Percentiles rank a stretch among this genome's conserved stretches.
Conservation (phyloP, 2,113 vertebrate species). For the Aplodontia rufa region DNA sequence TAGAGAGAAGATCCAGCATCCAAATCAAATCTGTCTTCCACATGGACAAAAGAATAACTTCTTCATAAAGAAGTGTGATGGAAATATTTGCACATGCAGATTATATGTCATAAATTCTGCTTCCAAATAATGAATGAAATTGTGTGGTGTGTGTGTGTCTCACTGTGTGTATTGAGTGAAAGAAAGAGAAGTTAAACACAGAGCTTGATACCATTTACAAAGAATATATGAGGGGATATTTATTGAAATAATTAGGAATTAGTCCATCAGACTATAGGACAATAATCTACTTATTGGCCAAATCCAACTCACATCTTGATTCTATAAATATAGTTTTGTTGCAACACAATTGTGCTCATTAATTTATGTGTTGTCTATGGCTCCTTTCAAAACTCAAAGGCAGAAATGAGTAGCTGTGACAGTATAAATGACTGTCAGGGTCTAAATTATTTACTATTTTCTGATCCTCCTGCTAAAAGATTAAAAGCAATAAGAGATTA, state of each 20-base stretch:
- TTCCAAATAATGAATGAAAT: not conserved
- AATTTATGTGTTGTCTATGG: not conserved
- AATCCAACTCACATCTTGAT: not conserved
- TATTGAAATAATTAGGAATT: not conserved
- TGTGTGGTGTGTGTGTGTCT: not conserved
- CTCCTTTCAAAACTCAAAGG: not conserved
- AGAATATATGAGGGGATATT: not conserved
- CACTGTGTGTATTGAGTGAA: too few relatives aligned
- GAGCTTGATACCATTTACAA: not conserved
- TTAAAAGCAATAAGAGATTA: not conserved
- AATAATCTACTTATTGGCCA: not conserved
- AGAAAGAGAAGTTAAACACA: not conserved
- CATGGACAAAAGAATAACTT: not conserved
- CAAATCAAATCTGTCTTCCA: not conserved
- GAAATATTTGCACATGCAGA: not conserved
- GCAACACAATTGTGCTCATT: not conserved
- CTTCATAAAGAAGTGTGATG: not conserved
- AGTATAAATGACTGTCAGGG: not conserved
- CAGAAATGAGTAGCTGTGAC: not conserved
- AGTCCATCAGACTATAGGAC: not conserved
- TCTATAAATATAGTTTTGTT: not conserved
- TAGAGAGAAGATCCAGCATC: not conserved
- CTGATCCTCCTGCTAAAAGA: not conserved
- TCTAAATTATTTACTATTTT: not conserved
- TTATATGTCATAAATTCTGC: not conserved